A percentile compares a stretch with the other conserved stretches of the same genome.
These are phyloP conservation scores for Diploptera punctata DNA, from an alignment of 2,888 invertebrate genomes.

Conservation along the genomic window DNA sequence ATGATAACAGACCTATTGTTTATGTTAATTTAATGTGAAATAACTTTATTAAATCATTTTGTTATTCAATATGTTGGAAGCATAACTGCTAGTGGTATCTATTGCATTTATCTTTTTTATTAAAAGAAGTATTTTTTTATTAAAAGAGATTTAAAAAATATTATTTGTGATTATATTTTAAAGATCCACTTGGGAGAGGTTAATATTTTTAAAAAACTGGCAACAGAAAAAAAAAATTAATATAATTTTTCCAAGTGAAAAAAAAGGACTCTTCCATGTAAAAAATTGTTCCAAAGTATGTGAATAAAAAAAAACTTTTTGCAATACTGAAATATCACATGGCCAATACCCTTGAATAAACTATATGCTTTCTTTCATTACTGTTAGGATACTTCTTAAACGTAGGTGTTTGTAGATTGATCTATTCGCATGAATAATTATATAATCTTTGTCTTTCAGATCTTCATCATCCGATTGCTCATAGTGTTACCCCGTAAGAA, in stretches of 20 bases:
- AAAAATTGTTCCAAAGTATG: slow-evolving; percentile 5
- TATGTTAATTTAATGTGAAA: too few relatives aligned
- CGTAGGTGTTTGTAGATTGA: slow-evolving; percentile 32
- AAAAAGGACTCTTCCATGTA: neutral
- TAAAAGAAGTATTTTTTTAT: too few relatives aligned
- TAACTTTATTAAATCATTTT: too few relatives aligned
- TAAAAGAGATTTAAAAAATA: too few relatives aligned
- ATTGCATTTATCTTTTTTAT: too few relatives aligned
- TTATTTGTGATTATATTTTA: too few relatives aligned
- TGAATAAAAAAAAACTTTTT: slow-evolving; percentile 11
- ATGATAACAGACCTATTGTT: too few relatives aligned
- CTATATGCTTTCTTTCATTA: slow-evolving; percentile 27
- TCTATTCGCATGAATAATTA: slow-evolving; percentile 29
- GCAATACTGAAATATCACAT: slow-evolving; percentile 19
- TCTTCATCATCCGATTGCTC: slow-evolving; percentile 40
- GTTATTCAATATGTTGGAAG: too few relatives aligned
- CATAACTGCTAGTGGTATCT: too few relatives aligned
- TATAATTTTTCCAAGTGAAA: slow-evolving; percentile 6
- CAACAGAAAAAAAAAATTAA: slow-evolving; percentile 6
- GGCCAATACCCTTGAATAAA: slow-evolving; percentile 22
- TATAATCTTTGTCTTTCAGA: slow-evolving; percentile 37
- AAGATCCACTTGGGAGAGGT: too few relatives aligned
- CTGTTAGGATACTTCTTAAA: slow-evolving; percentile 27
- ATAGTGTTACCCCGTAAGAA: slow-evolving; percentile 39
- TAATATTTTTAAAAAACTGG: too few relatives aligned